Conservation (phyloP, 2,888 invertebrate genomes). For the Lasioglossum morio region DNA sequence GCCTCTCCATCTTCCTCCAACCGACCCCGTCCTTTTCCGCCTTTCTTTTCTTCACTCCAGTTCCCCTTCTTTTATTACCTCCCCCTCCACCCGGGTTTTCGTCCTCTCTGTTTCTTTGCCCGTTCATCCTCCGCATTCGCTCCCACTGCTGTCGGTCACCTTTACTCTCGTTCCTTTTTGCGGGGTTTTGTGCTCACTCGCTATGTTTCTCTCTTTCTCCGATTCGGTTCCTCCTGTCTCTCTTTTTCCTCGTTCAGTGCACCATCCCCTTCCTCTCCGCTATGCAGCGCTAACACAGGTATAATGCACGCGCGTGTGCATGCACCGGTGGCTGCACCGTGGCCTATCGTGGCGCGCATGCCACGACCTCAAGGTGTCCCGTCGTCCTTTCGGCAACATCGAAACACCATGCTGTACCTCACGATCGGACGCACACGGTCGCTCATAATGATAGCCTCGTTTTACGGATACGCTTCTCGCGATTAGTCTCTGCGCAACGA, state of each 20-base stretch:
- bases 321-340: conserved; percentile 37
- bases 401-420: conserved; percentile 40
- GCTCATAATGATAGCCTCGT: conserved; percentile 48
- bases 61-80: no score
- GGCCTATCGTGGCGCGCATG: conserved; percentile 45
- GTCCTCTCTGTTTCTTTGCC: background rate
- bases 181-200: no score
- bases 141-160: background rate
- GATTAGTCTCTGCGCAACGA: background rate
- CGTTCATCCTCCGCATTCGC: background rate
- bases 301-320: conserved; percentile 19
- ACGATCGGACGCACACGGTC: conserved; percentile 42
- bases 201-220: no score
- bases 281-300: conserved; percentile 19
- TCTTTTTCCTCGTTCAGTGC: no score
- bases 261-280: no score
- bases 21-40: no score
- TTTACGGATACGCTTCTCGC: conserved; percentile 18
- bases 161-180: no score
- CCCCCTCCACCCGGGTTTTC: no score
- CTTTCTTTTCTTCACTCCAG: no score
- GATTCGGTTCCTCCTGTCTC: no score
- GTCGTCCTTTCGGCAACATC: conserved; percentile 35
- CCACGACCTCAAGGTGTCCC: conserved; percentile 36
- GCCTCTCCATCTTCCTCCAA: no score